phyloP scores from a whole-genome alignment of 2,113 vertebrate genomes.

The Choloepus hoffmanni region DNA sequence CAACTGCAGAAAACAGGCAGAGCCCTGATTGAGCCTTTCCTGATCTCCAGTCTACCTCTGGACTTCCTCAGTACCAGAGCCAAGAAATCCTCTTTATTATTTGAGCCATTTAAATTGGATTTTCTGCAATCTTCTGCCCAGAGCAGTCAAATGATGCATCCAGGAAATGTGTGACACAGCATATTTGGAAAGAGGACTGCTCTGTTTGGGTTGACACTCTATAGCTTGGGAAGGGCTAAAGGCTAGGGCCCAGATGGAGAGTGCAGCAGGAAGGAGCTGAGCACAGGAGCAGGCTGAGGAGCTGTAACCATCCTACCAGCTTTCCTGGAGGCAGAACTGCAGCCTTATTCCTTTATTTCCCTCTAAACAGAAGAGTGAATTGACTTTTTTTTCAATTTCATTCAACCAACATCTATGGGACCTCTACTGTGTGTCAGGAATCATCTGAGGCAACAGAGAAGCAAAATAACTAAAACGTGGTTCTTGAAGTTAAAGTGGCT shows the following conservation, averaged over 20 bases:
- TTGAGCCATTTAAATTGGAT: background rate
- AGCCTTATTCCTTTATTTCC: background rate
- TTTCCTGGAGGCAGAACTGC: background rate
- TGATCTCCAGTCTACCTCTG: background rate
- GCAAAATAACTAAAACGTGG: background rate
- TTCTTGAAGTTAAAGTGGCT: background rate
- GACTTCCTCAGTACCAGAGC: background rate
- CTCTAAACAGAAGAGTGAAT: background rate
- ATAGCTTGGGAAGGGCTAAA: background rate
- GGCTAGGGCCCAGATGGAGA: background rate
- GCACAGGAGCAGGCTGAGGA: background rate
- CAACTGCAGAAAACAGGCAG: background rate
- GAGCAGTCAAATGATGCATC: background rate
- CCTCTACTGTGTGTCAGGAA: background rate
- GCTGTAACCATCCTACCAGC: background rate
- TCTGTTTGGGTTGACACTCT: background rate
- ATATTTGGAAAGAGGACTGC: background rate
- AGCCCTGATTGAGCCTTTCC: background rate
- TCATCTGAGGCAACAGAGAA: background rate
- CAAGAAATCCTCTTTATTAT: background rate
- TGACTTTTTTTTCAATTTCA: background rate
- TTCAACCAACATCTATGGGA: background rate
- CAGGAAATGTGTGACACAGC: background rate
- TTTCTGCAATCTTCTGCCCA: background rate
- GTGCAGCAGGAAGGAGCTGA: background rate